These are phyloP conservation scores for Bothrops jararaca DNA, from an alignment of 2,113 vertebrate genomes.

Conservation along the genomic window DNA sequence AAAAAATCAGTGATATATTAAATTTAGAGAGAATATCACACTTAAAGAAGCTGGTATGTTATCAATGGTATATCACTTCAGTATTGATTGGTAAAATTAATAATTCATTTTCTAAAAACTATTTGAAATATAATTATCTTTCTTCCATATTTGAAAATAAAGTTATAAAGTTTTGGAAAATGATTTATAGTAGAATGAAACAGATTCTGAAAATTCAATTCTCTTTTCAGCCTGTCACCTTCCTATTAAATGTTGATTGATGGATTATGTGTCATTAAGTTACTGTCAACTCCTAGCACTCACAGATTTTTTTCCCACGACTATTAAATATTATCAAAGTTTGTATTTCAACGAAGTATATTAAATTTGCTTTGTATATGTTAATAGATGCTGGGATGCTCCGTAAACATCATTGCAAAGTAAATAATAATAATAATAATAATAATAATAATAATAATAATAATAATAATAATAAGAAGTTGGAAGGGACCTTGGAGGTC, in stretches of 20 bases:
- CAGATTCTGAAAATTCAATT: not conserved
- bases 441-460: too few species aligned
- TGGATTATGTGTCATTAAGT: not conserved
- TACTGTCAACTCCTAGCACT: not conserved
- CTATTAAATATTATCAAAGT: not conserved
- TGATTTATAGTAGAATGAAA: not conserved
- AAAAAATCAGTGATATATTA: not conserved
- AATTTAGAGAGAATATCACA: not conserved
- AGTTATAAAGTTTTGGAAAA: not conserved
- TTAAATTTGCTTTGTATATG: not conserved
- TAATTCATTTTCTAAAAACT: not conserved
- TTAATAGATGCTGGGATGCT: not conserved
- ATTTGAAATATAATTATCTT: not conserved
- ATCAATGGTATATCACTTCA: not conserved
- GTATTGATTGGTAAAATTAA: not conserved
- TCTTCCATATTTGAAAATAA: not conserved
- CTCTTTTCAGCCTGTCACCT: not conserved
- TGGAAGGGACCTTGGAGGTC: too few species aligned
- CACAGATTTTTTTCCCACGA: not conserved
- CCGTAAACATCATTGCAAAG: not conserved
- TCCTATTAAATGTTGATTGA: not conserved
- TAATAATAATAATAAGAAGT: too few species aligned
- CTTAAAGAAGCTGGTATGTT: not conserved
- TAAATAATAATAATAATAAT: not conserved
- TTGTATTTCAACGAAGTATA: not conserved